Conservation (phyloP, 1,140 invertebrate genomes). For the Harpegnathos saltator region DNA sequence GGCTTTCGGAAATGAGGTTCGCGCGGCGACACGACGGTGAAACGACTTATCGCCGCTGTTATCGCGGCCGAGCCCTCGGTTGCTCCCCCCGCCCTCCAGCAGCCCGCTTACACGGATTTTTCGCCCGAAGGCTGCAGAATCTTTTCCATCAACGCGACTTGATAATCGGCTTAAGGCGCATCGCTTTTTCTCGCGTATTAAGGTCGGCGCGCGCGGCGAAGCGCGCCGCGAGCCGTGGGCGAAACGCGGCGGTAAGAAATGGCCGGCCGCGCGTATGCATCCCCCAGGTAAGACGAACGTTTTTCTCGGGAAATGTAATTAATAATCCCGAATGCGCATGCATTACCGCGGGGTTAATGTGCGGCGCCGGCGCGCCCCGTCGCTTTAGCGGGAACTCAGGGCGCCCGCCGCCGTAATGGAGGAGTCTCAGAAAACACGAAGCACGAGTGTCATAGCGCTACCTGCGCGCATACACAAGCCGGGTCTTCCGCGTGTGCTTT, state of each 20-base stretch:
- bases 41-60: too few relatives aligned
- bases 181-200: slow-evolving; percentile 49
- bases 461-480: background rate
- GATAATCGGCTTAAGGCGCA: slow-evolving; percentile 50
- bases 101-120: background rate
- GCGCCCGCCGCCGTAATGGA: slow-evolving; percentile 61
- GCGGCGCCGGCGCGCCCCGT: slow-evolving; percentile 41
- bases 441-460: slow-evolving; percentile 41
- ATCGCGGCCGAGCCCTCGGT: too few relatives aligned
- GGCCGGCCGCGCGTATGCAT: slow-evolving; percentile 24
- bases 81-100: too few relatives aligned
- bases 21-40: too few relatives aligned
- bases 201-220: slow-evolving; percentile 23
- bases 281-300: slow-evolving; percentile 58
- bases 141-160: slow-evolving; percentile 26
- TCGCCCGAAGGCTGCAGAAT: background rate
- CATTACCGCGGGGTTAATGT: slow-evolving; percentile 51
- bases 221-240: background rate
- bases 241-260: slow-evolving; percentile 52
- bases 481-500: slow-evolving; percentile 51
- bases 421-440: slow-evolving; percentile 64
- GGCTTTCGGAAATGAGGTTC: too few relatives aligned
- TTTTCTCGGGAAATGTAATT: slow-evolving; percentile 68
- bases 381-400: slow-evolving; percentile 10
- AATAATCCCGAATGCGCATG: slow-evolving; percentile 67